Base-by-base conservation (phyloP, 2,113 vertebrate species). In the Bothrops jararaca region DNA sequence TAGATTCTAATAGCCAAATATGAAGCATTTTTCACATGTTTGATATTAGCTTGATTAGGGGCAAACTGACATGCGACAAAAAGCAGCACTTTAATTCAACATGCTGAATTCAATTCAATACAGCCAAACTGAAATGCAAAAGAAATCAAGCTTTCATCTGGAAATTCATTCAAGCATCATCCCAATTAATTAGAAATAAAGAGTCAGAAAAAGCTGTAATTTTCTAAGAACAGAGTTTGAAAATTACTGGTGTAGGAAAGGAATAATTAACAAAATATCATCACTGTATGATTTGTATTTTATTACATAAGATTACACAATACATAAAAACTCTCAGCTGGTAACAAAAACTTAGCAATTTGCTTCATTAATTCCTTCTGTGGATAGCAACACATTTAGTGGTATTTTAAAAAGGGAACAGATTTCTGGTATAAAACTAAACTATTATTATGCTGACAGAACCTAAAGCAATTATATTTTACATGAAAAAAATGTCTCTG, bases 361-460 rank as follows among this genome's bases (percentile, higher is more conserved):
- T 91, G 90, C 86, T 56, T 86, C 2, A 22, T 24, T n/a, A 42
- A 4, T 91, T 90, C 6, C 22, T 89, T 74, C 74, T 64, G 26
- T 90, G 1, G 15, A 89, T 89, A 50, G 85, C 0, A 56, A 56
- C 2, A 5, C n/a, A 57, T 93, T 93, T 91, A 91, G 48, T n/a
- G 24, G 1, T 90, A 29, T 54, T 92, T 91, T 52, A 56, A 94
- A 85, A 0, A 8, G 24, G 89, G 89, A 64, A 22, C 23, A 18
- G 15, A 89, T n/a, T 93, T 52, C 88, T 34, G 88, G 13, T 0
- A 0, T 18, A 39, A 93, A 89, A 94, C 39, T 0, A 60, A 15
- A 57, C 60, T 58, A 60, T 56, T 58, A 86, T 50, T 90, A 94
- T 93, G 93, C 39, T 26, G 86, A 94, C 48, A 20, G 50, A 13